These are phyloP conservation scores for Acrobasis repandana DNA, from an alignment of 2,888 invertebrate species.

Conservation along the genomic window DNA sequence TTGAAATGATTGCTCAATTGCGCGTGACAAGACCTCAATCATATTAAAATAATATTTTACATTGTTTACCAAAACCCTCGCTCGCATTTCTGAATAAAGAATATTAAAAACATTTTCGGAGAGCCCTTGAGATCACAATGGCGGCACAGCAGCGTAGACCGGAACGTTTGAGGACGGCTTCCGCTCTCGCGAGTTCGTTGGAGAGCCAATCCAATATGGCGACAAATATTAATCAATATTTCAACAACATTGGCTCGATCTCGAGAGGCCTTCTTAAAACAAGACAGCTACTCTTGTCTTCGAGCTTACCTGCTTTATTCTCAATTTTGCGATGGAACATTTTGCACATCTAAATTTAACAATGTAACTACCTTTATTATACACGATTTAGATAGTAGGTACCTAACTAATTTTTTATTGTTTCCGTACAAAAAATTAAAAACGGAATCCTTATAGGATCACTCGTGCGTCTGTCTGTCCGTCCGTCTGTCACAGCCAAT, in stretches of 20 bases:
- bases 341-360: not conserved
- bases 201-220: conserved; percentile 75
- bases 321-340: not conserved
- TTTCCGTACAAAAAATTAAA: no score
- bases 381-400: no score
- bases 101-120: conserved; percentile 43
- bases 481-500: no score
- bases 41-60: conserved; percentile 29
- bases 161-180: conserved; percentile 62
- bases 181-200: conserved; percentile 58
- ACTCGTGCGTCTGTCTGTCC: no score
- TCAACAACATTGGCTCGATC: conserved; percentile 74
- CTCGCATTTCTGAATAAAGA: conserved; percentile 25
- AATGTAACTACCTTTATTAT: no score
- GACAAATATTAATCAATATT: conserved; percentile 84
- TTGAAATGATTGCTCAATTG: conserved; percentile 34
- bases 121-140: conserved; percentile 61
- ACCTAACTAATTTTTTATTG: no score
- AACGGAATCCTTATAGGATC: no score
- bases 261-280: conserved; percentile 60
- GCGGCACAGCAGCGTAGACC: conserved; percentile 49
- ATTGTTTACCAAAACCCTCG: conserved; percentile 29
- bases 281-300: conserved; percentile 59
- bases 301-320: conserved; percentile 29
- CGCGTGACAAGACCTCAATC: conserved; percentile 28